Conservation (phyloP, 2,113 vertebrate genomes). For the Salvelinus fontinalis region DNA sequence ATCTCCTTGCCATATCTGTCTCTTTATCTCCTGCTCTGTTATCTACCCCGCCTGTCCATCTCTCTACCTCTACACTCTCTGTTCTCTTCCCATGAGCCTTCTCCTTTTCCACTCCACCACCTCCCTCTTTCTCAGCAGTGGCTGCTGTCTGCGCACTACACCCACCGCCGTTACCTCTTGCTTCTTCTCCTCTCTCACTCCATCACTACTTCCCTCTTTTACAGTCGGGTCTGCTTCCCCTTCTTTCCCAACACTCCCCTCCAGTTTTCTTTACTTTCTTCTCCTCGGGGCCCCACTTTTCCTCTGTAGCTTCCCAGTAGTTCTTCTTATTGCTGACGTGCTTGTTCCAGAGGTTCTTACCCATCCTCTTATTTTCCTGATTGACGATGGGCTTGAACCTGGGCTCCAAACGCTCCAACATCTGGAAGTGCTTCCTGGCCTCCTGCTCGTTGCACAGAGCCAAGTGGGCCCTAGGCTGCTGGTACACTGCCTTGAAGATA, state of each 20-base stretch:
- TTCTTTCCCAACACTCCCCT: background rate
- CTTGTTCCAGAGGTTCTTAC: constrained; percentile 69
- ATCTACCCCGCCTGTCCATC: constrained; percentile 20
- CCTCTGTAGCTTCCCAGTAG: constrained; percentile 67
- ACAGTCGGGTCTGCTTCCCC: constrained; percentile 19
- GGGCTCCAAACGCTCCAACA: constrained; percentile 72
- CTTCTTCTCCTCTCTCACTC: constrained; percentile 28
- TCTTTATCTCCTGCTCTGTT: constrained; percentile 46
- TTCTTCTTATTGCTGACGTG: constrained; percentile 73
- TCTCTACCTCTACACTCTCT: constrained; percentile 1
- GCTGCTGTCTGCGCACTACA: constrained; percentile 22
- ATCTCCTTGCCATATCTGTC: constrained; percentile 37
- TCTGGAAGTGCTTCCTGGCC: constrained; percentile 69
- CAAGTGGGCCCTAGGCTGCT: constrained; percentile 75
- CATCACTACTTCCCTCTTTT: constrained; percentile 14
- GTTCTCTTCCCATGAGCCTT: constrained; percentile 39
- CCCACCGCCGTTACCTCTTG: constrained; percentile 34
- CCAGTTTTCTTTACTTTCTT: constrained; percentile 4
- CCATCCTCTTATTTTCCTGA: constrained; percentile 76
- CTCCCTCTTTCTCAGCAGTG: constrained; percentile 18
- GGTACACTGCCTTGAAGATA: constrained; percentile 82
- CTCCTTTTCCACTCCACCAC: constrained; percentile 49
- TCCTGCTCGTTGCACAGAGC: constrained; percentile 76
- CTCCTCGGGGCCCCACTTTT: constrained; percentile 61
- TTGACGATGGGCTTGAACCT: constrained; percentile 68